Base-by-base conservation (phyloP, 1,140 invertebrate species). In the Drosophila burlai region DNA sequence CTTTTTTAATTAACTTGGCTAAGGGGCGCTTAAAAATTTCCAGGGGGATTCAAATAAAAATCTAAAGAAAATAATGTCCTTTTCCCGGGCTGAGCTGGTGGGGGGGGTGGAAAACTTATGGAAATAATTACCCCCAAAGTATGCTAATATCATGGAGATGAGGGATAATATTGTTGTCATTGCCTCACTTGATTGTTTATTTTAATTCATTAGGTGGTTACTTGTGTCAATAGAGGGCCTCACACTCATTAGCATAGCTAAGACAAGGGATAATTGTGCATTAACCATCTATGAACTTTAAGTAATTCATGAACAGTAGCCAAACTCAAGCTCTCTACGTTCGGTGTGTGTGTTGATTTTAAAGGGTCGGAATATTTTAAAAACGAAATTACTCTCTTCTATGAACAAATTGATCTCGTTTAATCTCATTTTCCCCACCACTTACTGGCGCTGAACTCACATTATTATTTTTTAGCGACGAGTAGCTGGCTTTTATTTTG, bases 1-100 rank as follows among this genome's bases (percentile, higher is more conserved):
- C 75, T 77, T 77, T 76, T 77, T 77, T 77, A 77, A 77, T 77
- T 77, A 77, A 77, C 75, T 75, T 75, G 71, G 42, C 31, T 31
- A 57, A 34, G 34, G 9, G 10, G 10, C 15, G 72, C 34, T 21
- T 34, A 46, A 26, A 66, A 36, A 52, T 21, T 43, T 45, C 11
- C 26, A 34, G 15, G 8, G 34, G 24, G 45, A 42, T 31, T 36
- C 13, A 15, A 45, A 43, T 43, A 73, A 43, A 60, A 67, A 67
- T 55, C 52, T 5, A 29, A 46, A 31, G 72, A 31, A 74, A 74
- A 55, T 47, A 46, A 18, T n/a, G 31, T 6, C 6, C 5, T 26
- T 26, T 26, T 26, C 26, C 26, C 5, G 26, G 26, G 4, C 26
- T 26, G 26, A 26, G 26, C 26, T 26, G 26, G 26, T n/a, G 26